These are phyloP conservation scores for Poecilia picta DNA, from an alignment of 2,797 vertebrate species.

Conservation along the genomic window DNA sequence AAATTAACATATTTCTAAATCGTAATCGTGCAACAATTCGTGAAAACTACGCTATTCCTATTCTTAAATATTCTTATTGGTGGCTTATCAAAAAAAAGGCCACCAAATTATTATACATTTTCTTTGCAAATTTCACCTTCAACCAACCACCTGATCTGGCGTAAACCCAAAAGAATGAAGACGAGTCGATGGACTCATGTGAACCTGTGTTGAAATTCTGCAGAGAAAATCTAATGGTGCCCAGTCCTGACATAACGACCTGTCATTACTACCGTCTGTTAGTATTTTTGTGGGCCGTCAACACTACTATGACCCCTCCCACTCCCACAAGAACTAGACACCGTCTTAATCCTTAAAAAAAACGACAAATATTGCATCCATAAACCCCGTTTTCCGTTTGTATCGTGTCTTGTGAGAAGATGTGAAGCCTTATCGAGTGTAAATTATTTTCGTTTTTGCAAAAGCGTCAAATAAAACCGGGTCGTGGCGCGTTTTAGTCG, in stretches of 20 bases:
- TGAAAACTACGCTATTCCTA: background rate
- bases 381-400: background rate
- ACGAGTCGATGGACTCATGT: constrained; percentile 76
- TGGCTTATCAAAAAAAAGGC: background rate
- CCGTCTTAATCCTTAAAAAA: background rate
- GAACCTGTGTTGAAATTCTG: constrained; percentile 77
- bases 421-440: background rate
- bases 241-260: constrained; percentile 67
- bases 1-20: background rate
- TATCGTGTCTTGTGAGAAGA: background rate
- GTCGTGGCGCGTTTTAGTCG: background rate
- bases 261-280: constrained; percentile 42
- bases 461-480: fast-evolving
- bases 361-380: background rate
- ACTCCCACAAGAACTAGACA: constrained; percentile 51
- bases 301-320: constrained; percentile 72
- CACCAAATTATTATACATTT: background rate
- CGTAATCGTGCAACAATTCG: background rate
- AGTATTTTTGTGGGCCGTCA: constrained; percentile 60
- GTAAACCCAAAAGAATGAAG: constrained; percentile 81
- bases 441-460: background rate
- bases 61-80: background rate
- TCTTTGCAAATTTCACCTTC: constrained; percentile 73
- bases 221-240: constrained; percentile 85
- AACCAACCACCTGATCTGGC: constrained; percentile 72